Conservation (phyloP, 2,113 vertebrate species). For the Phoenicopterus ruber region DNA sequence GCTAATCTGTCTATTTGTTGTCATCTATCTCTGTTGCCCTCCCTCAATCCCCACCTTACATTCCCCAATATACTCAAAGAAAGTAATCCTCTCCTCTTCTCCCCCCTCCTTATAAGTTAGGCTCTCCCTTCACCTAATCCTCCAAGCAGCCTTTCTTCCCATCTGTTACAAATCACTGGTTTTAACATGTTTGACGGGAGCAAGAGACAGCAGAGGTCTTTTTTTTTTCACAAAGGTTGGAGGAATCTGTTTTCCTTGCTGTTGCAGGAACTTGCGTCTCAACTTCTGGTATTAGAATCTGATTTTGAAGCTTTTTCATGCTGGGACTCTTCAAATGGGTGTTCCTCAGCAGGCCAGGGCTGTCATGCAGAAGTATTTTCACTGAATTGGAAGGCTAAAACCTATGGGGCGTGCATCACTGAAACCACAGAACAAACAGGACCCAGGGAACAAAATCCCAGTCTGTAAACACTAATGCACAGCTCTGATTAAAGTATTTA, state of each 20-base stretch:
- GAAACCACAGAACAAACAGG: background rate
- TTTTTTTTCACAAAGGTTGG: background rate
- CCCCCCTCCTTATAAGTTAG: background rate
- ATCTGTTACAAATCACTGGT: background rate
- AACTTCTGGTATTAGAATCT: background rate
- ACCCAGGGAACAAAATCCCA: background rate
- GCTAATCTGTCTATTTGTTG: background rate
- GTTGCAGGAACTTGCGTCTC: background rate
- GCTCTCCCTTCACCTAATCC: background rate
- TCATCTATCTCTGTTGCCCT: background rate
- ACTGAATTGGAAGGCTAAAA: background rate
- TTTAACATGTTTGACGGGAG: background rate
- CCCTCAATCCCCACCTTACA: background rate
- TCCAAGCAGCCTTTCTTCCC: background rate
- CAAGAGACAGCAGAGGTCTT: background rate
- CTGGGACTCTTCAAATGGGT: background rate
- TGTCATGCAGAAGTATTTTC: background rate
- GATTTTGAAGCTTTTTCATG: background rate
- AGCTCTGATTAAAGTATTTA: background rate
- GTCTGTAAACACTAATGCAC: background rate
- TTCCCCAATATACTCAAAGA: background rate
- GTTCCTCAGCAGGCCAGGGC: background rate
- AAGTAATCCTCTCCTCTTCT: background rate
- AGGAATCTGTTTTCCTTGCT: background rate
- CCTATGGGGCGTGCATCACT: background rate